A percentile compares a stretch with the other conserved stretches of the same genome.
These are phyloP conservation scores for Pogona vitticeps DNA, from an alignment of 2,113 vertebrate species.

Conservation along the genomic window DNA sequence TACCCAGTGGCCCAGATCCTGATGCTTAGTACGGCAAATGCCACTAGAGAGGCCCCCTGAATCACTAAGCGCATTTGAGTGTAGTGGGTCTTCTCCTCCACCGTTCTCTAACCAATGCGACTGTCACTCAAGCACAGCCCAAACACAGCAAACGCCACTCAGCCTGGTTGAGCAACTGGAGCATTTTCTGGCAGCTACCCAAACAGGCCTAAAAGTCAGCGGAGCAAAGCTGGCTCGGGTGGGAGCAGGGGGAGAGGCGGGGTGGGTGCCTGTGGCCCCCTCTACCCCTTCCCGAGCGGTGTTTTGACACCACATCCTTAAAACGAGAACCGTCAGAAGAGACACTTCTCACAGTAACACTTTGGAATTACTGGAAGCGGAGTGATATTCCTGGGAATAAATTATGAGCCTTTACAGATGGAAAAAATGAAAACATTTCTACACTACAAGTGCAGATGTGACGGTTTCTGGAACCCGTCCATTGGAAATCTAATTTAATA, in stretches of 20 bases:
- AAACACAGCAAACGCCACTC: neutral
- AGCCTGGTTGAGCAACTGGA: neutral
- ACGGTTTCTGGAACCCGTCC: slow-evolving; percentile 33
- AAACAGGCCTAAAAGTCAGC: neutral
- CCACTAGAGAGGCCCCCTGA: too few species aligned
- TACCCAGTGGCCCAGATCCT: too few species aligned
- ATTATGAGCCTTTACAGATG: slow-evolving; percentile 20
- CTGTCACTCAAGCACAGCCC: neutral
- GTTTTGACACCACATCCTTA: neutral
- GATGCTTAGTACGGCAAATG: too few species aligned
- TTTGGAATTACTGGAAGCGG: slow-evolving; percentile 49
- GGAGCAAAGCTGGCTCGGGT: too few species aligned
- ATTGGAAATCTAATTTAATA: slow-evolving; percentile 41
- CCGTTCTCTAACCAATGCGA: neutral
- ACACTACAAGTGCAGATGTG: neutral
- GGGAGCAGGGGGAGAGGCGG: accelerated
- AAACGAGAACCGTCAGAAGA: neutral
- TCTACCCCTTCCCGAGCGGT: neutral
- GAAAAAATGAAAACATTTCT: slow-evolving; percentile 18
- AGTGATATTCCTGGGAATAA: slow-evolving; percentile 43
- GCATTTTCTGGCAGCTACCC: neutral
- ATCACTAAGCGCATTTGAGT: too few species aligned
- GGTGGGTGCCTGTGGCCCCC: neutral
- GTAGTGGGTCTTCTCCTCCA: too few species aligned
- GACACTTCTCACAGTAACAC: accelerated